Percentiles rank a stretch among this genome's conserved stretches.
phyloP scores from a whole-genome alignment of 2,113 vertebrate genomes.

The Poecile atricapillus region DNA sequence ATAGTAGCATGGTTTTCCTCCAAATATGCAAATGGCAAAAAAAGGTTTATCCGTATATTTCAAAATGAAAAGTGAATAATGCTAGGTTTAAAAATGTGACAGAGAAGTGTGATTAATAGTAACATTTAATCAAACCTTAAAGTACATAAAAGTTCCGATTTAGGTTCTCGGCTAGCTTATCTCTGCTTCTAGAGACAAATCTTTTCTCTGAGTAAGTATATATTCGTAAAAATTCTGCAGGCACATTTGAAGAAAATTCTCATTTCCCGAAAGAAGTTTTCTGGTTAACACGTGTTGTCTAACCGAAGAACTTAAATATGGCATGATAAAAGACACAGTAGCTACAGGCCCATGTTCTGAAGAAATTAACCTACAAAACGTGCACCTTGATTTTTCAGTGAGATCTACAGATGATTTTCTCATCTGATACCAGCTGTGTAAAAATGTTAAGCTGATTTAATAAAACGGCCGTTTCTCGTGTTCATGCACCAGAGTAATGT shows the following conservation, averaged over 20 bases:
- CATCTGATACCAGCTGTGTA: neutral
- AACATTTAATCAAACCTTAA: rapidly evolving
- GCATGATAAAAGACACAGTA: neutral
- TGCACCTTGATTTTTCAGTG: neutral
- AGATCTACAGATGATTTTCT: neutral
- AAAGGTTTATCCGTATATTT: rapidly evolving
- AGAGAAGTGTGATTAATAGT: neutral
- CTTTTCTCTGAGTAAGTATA: neutral
- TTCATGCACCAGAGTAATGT: rapidly evolving
- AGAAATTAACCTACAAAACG: neutral
- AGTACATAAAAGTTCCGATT: neutral
- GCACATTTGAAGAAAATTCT: neutral
- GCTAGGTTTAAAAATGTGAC: neutral
- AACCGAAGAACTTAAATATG: rapidly evolving
- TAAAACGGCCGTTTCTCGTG: neutral
- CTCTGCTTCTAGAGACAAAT: neutral
- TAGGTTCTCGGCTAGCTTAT: neutral
- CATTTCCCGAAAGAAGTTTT: neutral
- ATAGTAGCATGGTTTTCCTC: neutral
- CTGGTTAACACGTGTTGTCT: neutral
- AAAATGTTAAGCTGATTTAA: neutral
- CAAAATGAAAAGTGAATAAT: neutral
- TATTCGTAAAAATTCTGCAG: neutral
- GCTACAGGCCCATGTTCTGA: neutral
- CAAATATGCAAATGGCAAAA: neutral